Conservation (phyloP, 2,113 vertebrate species). For the Gobius niger region DNA sequence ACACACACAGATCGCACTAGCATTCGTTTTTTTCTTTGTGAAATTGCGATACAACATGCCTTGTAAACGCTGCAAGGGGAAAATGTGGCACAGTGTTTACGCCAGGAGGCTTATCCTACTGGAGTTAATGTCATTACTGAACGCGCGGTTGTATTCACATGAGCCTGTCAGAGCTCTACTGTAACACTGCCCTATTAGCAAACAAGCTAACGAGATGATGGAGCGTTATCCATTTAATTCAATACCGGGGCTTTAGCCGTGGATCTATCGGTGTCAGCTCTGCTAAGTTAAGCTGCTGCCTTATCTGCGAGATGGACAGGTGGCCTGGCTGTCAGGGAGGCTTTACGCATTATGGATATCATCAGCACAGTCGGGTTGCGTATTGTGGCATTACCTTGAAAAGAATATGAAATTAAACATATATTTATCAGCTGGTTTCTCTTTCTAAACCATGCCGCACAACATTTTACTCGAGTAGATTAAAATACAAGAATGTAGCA, state of each 20-base stretch:
- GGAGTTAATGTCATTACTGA: constrained; percentile 25
- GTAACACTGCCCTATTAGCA: constrained; percentile 13
- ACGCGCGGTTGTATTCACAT: constrained; percentile 23
- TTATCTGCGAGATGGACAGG: constrained; percentile 16
- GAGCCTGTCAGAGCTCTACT: constrained; percentile 39
- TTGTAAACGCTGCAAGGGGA: not conserved
- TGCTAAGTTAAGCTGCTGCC: constrained; percentile 10
- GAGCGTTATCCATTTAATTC: constrained; percentile 54
- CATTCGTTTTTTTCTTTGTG: not conserved
- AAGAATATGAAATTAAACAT: too few relatives aligned
- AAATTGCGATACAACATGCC: not conserved
- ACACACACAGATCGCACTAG: not conserved
- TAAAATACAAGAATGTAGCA: too few relatives aligned
- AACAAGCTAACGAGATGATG: constrained; percentile 56
- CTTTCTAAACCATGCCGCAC: too few relatives aligned
- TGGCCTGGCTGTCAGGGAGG: constrained; percentile 1
- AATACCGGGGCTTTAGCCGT: constrained; percentile 27
- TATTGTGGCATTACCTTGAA: too few relatives aligned
- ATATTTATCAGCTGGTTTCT: too few relatives aligned
- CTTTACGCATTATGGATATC: not conserved
- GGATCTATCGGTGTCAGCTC: constrained; percentile 36
- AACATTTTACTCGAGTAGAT: too few relatives aligned
- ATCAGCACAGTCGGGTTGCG: too few relatives aligned
- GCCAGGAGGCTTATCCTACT: not conserved
- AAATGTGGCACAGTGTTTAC: not conserved